Conservation (phyloP, 2,888 invertebrate species). For the Subacronicta megacephala region DNA sequence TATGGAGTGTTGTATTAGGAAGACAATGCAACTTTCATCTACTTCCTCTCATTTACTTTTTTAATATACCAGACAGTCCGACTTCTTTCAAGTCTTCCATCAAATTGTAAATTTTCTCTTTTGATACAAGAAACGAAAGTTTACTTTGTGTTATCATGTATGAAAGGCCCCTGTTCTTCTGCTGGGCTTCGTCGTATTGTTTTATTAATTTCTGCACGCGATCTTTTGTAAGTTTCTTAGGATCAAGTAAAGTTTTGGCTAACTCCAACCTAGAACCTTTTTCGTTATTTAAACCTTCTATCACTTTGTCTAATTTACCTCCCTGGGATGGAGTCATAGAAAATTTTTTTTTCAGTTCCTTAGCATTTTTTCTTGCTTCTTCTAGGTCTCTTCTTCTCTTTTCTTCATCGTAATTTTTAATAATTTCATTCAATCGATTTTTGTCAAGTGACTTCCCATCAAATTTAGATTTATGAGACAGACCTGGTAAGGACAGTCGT, state of each 20-base stretch:
- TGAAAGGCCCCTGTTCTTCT: constrained; percentile 31
- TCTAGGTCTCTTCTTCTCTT: constrained; percentile 38
- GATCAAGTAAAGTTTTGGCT: constrained; percentile 23
- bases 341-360: constrained; percentile 34
- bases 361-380: constrained; percentile 22
- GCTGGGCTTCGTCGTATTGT: constrained; percentile 24
- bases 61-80: neutral
- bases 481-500: constrained; percentile 50
- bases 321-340: constrained; percentile 19
- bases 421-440: constrained; percentile 49
- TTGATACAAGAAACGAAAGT: constrained; percentile 23
- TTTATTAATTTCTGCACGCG: constrained; percentile 32
- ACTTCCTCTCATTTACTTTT: neutral
- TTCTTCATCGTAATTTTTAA: constrained; percentile 53
- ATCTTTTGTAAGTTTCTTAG: constrained; percentile 35
- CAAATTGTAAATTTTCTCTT: constrained; percentile 16
- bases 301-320: constrained; percentile 22
- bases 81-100: constrained; percentile 8
- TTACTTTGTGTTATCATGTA: constrained; percentile 33
- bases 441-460: constrained; percentile 55
- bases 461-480: constrained; percentile 55
- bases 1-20: too few species aligned
- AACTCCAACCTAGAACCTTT: constrained; percentile 26
- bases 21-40: neutral
- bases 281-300: constrained; percentile 22